A percentile compares a stretch with the other conserved stretches of the same genome.
Conservation (phyloP, 2,113 vertebrate species). For the Labeo catla region DNA sequence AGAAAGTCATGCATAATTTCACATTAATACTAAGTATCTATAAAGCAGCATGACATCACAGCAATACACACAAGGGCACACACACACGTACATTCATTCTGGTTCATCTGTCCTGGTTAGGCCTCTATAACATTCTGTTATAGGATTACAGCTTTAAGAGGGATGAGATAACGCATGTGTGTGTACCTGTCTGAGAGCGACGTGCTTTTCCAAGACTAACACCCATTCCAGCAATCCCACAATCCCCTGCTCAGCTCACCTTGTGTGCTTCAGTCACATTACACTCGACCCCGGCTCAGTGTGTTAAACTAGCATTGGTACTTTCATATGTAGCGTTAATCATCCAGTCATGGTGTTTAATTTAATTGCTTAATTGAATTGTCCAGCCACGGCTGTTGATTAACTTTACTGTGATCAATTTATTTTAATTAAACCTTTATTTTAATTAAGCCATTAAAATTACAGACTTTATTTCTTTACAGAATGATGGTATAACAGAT, state of each 20-base stretch:
- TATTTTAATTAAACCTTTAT: neutral
- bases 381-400: neutral
- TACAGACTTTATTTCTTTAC: neutral
- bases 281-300: constrained; percentile 25
- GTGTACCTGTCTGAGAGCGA: constrained; percentile 27
- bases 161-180: constrained; percentile 10
- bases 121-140: constrained; percentile 29
- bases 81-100: neutral
- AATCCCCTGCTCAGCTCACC: constrained; percentile 28
- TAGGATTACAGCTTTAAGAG: constrained; percentile 33
- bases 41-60: neutral
- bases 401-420: constrained; percentile 23
- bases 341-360: neutral
- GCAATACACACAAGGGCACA: neutral
- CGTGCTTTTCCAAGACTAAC: neutral
- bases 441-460: neutral
- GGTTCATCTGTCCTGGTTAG: constrained; percentile 34
- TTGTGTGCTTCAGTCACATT: constrained; percentile 53
- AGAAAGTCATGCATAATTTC: neutral
- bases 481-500: neutral
- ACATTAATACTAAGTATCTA: constrained; percentile 2
- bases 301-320: neutral
- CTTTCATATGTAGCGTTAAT: neutral
- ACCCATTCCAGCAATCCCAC: constrained; percentile 4
- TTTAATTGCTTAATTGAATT: constrained; percentile 10